phyloP scores from a whole-genome alignment of 1,140 invertebrate genomes.

The Chrysoperla carnea region DNA sequence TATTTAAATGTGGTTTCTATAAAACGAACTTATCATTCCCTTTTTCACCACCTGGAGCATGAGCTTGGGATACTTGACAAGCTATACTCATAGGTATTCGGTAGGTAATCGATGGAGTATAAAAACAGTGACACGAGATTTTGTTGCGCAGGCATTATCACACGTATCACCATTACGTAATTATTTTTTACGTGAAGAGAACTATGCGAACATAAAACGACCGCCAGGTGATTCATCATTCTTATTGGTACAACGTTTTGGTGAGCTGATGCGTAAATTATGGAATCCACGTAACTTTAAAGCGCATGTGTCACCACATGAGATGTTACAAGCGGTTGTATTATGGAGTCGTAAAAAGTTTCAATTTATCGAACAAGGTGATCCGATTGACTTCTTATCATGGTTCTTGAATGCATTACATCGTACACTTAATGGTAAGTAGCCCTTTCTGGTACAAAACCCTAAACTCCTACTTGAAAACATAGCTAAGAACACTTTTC shows the following conservation, averaged over 20 bases:
- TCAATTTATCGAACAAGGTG: conserved; percentile 97
- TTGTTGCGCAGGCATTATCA: conserved; percentile 54
- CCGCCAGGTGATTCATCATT: conserved; percentile 85
- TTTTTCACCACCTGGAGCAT: too few relatives aligned
- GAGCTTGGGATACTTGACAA: too few relatives aligned
- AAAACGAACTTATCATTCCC: too few relatives aligned
- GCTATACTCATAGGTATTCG: too few relatives aligned
- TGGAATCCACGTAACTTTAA: conserved; percentile 99
- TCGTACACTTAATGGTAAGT: conserved; percentile 60
- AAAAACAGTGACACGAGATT: too few relatives aligned
- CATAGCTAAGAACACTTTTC: too few relatives aligned
- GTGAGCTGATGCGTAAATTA: conserved; percentile 91
- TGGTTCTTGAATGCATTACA: conserved; percentile 94
- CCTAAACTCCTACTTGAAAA: too few relatives aligned
- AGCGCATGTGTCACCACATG: conserved; percentile 97
- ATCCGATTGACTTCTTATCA: conserved; percentile 91
- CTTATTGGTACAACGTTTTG: conserved; percentile 89
- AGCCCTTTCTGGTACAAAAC: too few relatives aligned
- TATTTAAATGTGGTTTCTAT: too few relatives aligned
- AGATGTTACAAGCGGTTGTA: conserved; percentile 99
- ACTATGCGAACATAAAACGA: conserved; percentile 74
- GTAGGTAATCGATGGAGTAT: too few relatives aligned
- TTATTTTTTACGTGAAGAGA: conserved; percentile 88
- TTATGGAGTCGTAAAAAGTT: conserved; percentile 96
- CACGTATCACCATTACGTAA: conserved; percentile 88